Evolutionary conservation across 1,140 invertebrate species (phyloP).

Genomic region (Bombus sibiricus): DNA sequence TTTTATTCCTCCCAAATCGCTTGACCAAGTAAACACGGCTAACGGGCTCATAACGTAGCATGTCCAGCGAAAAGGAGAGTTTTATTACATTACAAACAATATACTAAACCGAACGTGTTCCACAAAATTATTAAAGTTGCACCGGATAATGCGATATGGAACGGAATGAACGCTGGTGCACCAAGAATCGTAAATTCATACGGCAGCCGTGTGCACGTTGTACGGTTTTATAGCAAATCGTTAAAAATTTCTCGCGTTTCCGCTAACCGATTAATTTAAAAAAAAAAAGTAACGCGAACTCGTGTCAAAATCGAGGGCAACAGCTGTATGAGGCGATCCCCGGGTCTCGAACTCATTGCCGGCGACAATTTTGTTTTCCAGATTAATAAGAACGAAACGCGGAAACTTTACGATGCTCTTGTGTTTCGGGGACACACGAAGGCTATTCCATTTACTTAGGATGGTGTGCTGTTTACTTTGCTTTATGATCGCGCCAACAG

Average conservation of each 20-base stretch:
- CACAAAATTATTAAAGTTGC: slow-evolving; percentile 16
- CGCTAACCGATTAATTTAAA: slow-evolving; percentile 19
- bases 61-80: neutral
- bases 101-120: slow-evolving; percentile 7
- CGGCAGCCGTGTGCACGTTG: neutral
- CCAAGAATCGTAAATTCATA: slow-evolving; percentile 22
- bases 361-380: neutral
- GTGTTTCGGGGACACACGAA: slow-evolving; percentile 22
- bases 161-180: neutral
- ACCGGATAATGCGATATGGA: neutral
- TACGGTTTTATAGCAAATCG: neutral
- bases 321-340: neutral
- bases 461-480: slow-evolving; percentile 54
- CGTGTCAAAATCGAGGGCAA: neutral
- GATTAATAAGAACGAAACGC: slow-evolving; percentile 55
- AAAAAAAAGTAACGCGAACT: neutral
- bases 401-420: slow-evolving; percentile 50
- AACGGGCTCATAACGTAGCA: neutral
- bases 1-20: neutral
- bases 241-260: slow-evolving; percentile 28
- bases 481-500: slow-evolving; percentile 61
- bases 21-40: neutral
- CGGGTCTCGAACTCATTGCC: neutral
- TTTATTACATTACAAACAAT: neutral
- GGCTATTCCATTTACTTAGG: slow-evolving; percentile 61